Evolutionary conservation across 2,113 vertebrate species (phyloP), one percentile per base, ranked within the genome.

Genomic region (Haemorhous mexicanus): DNA sequence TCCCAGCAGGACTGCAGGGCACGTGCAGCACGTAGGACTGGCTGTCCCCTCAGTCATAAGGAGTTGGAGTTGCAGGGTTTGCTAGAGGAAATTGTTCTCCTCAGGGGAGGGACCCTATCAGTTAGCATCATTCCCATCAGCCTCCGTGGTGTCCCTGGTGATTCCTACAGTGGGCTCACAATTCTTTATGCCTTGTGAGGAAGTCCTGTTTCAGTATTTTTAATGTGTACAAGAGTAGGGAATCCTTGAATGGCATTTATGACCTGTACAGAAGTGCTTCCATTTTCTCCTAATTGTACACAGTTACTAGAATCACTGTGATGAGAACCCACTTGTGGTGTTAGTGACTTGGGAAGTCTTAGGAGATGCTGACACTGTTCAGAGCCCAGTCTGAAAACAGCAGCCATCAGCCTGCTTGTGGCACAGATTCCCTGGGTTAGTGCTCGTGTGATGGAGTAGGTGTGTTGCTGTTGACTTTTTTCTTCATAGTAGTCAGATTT

Each of bases 11-110:
- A 56, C 62, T 90, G 70, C 39, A 59, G 84, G 67, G 43, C 19
- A 88, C 5, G 0, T 50, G 70, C 80, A 79, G 74, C 70, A 55
- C 4, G 0, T 44, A 78, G 62, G 66, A 64, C 37, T 84, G 66
- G 16, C 64, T 90, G 0, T 80, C 56, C 68, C 44, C 52, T 91
- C 66, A 55, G 79, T 64, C 8, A 0, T 33, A 58, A 93, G 73
- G 80, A 93, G 66, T 9, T 96, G 94, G 88, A 94, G 90, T 92
- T 96, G 92, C 85, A 87, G 90, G 86, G 28, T 81, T 87, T 92
- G 52, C 61, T 61, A 15, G 56, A 70, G 61, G 37, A 90, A 67
- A 10, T 83, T 1, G 0, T 62, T 88, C 35, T 77, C 30, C 30
- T 53, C 4, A 2, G 7, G 23, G 47, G 13, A 59, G 41, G 62